A percentile compares a stretch with the other conserved stretches of the same genome.
Evolutionary conservation across 2,113 vertebrate species (phyloP).

Genomic region (Sula dactylatra): DNA sequence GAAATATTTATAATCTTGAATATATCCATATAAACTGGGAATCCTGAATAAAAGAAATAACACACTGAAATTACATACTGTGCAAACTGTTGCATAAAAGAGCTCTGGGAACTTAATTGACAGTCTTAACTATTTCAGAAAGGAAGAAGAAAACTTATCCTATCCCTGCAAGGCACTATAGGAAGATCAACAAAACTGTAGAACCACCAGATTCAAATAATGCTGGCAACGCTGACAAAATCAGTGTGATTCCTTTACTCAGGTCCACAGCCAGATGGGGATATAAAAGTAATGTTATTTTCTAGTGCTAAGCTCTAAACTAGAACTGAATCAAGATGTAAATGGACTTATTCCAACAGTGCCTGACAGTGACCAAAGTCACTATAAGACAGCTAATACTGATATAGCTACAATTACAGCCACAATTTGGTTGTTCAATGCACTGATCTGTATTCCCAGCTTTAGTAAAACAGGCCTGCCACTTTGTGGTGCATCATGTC

Average conservation of each 20-base stretch:
- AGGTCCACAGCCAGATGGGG: not conserved
- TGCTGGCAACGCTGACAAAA: not conserved
- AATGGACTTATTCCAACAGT: not conserved
- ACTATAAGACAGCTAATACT: not conserved
- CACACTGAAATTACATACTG: rapidly evolving
- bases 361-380: not conserved
- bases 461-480: not conserved
- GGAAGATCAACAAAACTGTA: not conserved
- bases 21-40: not conserved
- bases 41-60: not conserved
- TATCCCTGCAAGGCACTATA: not conserved
- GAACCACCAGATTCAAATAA: not conserved
- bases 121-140: not conserved
- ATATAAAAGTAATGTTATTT: not conserved
- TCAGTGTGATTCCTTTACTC: not conserved
- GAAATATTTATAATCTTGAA: not conserved
- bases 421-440: not conserved
- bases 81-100: not conserved
- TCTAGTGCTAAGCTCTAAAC: not conserved
- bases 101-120: not conserved
- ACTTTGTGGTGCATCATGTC: not conserved
- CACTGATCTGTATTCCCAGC: not conserved
- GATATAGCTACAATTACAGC: not conserved
- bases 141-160: not conserved
- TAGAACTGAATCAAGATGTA: not conserved